Evolutionary conservation across 1,140 invertebrate species (phyloP), one percentile per base, ranked within the genome.

Genomic region (Diuraphis noxia): DNA sequence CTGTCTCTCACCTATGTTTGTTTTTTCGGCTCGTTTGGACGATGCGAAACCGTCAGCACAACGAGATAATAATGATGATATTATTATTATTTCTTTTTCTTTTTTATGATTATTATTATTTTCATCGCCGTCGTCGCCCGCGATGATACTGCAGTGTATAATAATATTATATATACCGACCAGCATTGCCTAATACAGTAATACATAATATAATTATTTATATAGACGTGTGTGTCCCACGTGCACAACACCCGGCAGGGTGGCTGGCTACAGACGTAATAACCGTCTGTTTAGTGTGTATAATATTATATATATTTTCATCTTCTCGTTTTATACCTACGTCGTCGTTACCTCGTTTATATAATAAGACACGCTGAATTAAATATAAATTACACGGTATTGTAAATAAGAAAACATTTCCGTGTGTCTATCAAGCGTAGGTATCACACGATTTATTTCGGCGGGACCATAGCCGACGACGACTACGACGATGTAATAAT

Each of bases 11-110:
- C n/a, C 43, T 19, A 82, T 91, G 89, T 91, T 91, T 91, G 89
- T 91, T 91, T 91, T 91, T 91, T 52, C 77, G 77, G 46, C 77
- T 91, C 89, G 89, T 91, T 91, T 91, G 23, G 89, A 49, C 85
- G 85, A 86, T 77, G 88, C 88, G 72, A 90, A 82, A 91, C 77
- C 77, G 77, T 82, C 89, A 79, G 25, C 52, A 41, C 88, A 72
- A 77, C 56, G 72, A 90, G 77, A 91, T 82, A 49, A 82, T 90
- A 91, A 91, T 91, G 9, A 56, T 89, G 36, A 46, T 82, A 52
- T 56, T 38, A 38, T 36, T 38, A 38, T 36, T 49, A 49, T 85
- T 23, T 6, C 36, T 34, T 3, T 43, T 46, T n/a, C 23, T 8
- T 43, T 84, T 34, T 84, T 34, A 34, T 85, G 25, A 79, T 63